Base-by-base conservation (phyloP, 2,797 vertebrate genomes). In the Neosilurus hyrtlii region DNA sequence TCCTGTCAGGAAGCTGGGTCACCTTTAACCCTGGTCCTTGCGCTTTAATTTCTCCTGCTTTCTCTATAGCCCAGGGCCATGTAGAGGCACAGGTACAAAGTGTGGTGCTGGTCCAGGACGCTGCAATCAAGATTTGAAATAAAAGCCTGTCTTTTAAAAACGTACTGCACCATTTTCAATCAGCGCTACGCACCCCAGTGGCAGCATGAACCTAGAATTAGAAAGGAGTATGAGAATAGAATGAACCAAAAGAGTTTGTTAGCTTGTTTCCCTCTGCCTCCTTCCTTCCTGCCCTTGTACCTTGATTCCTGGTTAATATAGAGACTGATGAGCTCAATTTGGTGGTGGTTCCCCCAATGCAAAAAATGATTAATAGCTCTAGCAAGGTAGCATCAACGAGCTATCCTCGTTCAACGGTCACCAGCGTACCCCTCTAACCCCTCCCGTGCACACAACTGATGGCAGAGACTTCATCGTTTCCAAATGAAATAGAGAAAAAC, bases 271-370 rank as follows among this genome's bases (percentile, higher is more conserved):
- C 80, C 82, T 57, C 80, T 68, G 20, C 81, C 82, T 80, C 81
- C 49, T 26, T 80, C 81, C 49, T 26, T 37, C 65, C 84, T 51
- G 84, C 91, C 90, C 92, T 92, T 92, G 90, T 86, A 87, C 87
- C 87, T 87, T 87, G 90, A 91, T 93, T 92, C 90, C 92, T 90
- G 90, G 89, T 95, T 95, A 95, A 95, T 94, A 95, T 93, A 94
- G 93, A 96, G 95, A 97, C 94, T 94, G 95, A 95, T 95, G 94
- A 96, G 90, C 92, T 91, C 95, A 94, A 96, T 97, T 96, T 95
- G 93, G 92, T 92, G 92, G 91, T 91, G 91, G 94, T 96, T 94
- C 86, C 93, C 93, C 93, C 91, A 89, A 90, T 86, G 90, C 79
- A 83, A 88, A 66, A 90, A 90, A 91, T 98, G 97, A 98, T 98